These are phyloP conservation scores for Asteroscopus sphinx DNA, from an alignment of 2,888 invertebrate genomes.

Conservation along the genomic window DNA sequence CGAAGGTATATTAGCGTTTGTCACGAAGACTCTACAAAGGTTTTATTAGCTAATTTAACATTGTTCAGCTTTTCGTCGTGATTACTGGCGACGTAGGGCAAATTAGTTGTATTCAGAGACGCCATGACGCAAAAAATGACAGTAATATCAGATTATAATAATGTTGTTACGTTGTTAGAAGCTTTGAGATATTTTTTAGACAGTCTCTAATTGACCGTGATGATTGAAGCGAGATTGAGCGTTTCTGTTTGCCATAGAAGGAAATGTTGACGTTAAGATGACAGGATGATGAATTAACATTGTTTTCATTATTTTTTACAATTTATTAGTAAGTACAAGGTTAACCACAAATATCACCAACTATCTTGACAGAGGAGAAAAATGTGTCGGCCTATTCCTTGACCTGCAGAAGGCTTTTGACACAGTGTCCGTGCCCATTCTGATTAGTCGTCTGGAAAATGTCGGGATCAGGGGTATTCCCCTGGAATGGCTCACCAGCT, in stretches of 20 bases:
- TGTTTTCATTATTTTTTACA: not conserved
- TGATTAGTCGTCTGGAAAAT: too few relatives aligned
- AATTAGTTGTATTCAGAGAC: conserved; percentile 39
- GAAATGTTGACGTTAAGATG: not conserved
- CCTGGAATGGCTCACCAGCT: too few relatives aligned
- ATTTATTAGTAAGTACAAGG: too few relatives aligned
- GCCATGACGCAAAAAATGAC: conserved; percentile 12
- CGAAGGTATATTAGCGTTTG: conserved; percentile 67
- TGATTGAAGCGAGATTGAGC: too few relatives aligned
- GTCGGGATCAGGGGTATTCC: too few relatives aligned
- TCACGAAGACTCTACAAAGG: conserved; percentile 62
- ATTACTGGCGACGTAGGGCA: conserved; percentile 41
- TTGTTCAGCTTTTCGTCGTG: conserved; percentile 51
- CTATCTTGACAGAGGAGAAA: too few relatives aligned
- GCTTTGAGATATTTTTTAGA: not conserved
- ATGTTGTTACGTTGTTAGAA: conserved; percentile 13
- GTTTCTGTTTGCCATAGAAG: not conserved
- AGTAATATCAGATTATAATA: conserved; percentile 13
- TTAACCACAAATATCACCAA: too few relatives aligned
- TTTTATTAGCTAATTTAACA: conserved; percentile 67
- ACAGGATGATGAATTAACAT: conserved; percentile 2
- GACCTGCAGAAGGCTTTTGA: too few relatives aligned
- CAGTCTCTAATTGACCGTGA: not conserved
- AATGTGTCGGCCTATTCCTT: too few relatives aligned
- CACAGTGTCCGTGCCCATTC: too few relatives aligned